phyloP scores from a whole-genome alignment of 2,888 invertebrate genomes.

The Drepanosiphum platanoidis region DNA sequence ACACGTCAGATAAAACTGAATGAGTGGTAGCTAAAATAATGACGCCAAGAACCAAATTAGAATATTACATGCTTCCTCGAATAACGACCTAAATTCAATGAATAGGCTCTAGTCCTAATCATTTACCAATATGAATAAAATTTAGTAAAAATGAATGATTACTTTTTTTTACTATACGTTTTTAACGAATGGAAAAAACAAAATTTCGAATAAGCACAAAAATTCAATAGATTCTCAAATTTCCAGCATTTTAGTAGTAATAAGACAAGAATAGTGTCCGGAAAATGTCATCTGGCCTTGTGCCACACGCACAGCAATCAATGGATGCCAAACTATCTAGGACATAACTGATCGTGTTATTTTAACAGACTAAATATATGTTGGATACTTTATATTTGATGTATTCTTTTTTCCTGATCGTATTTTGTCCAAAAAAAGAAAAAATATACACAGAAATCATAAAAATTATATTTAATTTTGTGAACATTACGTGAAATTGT shows the following conservation, averaged over 20 bases:
- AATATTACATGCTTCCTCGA: slow-evolving; percentile 25
- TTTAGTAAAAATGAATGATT: neutral
- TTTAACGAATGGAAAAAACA: neutral
- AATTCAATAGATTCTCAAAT: slow-evolving; percentile 40
- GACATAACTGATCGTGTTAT: slow-evolving; percentile 44
- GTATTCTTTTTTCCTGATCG: neutral
- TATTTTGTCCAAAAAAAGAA: neutral
- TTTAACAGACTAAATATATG: slow-evolving; percentile 23
- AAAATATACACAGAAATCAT: neutral
- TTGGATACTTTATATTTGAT: neutral
- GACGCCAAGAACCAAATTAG: slow-evolving; percentile 53
- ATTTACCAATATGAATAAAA: neutral
- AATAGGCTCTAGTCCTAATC: slow-evolving; percentile 18
- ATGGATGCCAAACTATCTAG: slow-evolving; percentile 60
- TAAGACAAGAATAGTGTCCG: slow-evolving; percentile 55
- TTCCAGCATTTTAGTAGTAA: slow-evolving; percentile 48
- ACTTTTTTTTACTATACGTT: neutral
- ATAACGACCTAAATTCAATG: slow-evolving; percentile 48
- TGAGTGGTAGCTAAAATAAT: slow-evolving; percentile 23
- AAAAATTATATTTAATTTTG: neutral
- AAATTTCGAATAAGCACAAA: neutral
- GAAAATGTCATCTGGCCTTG: slow-evolving; percentile 59
- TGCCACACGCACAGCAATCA: slow-evolving; percentile 55
- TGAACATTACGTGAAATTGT: neutral
- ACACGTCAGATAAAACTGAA: slow-evolving; percentile 40